Percentiles rank a stretch among this genome's conserved stretches.
These are phyloP conservation scores for Mythimna ferrago DNA, from an alignment of 2,888 invertebrate genomes.

Conservation along the genomic window DNA sequence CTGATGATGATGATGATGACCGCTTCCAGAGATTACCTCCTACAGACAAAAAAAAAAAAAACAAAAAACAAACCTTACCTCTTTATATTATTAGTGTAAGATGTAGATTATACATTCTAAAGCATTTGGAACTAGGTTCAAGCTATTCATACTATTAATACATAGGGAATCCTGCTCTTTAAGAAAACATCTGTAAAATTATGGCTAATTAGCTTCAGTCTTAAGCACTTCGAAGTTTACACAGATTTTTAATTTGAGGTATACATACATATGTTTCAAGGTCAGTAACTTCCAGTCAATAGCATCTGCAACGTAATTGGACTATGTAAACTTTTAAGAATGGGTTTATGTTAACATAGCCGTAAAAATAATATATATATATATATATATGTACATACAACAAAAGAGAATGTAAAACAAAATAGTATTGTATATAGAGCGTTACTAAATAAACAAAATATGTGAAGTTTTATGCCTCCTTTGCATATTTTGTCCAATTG, in stretches of 20 bases:
- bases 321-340: not conserved
- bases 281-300: not conserved
- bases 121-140: not conserved
- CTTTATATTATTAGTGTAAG: no score
- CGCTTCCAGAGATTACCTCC: no score
- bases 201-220: not conserved
- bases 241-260: not conserved
- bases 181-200: constrained; percentile 5
- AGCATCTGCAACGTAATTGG: not conserved
- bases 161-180: not conserved
- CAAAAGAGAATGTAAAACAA: not conserved
- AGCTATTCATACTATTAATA: not conserved
- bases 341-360: not conserved
- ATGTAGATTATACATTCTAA: no score
- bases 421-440: not conserved
- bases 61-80: no score
- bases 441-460: no score
- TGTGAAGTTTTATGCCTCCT: no score
- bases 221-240: not conserved
- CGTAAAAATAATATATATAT: no score
- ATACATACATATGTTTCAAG: constrained; percentile 7
- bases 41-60: no score
- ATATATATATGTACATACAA: no score
- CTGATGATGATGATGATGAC: no score
- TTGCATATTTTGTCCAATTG: no score